Base-by-base conservation (phyloP, 2,113 vertebrate species). In the Thermophis baileyi region DNA sequence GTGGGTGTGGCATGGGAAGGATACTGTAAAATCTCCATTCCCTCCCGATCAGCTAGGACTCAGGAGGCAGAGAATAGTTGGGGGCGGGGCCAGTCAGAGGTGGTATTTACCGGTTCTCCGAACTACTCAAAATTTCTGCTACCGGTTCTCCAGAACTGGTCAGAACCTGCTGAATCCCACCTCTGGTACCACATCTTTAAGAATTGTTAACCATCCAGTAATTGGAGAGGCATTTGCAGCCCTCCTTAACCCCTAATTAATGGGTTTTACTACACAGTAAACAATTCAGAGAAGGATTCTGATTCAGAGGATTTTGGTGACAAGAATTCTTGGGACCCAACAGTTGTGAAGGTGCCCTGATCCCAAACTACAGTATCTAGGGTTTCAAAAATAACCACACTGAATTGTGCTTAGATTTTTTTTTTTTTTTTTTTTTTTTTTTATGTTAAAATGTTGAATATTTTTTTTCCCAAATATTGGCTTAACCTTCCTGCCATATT, bases 401-500 rank as follows among this genome's bases (percentile, higher is more conserved):
- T 63, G 47, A 51, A 40, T 46, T 18, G 86, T 88, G 47, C 14
- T 63, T 18, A 35, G 47, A 27, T 8, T 74, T 74, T 74, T 51
- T 74, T 74, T 74, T n/a, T n/a, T n/a, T n/a, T n/a, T n/a, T n/a
- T n/a, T n/a, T n/a, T n/a, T n/a, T n/a, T n/a, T n/a, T n/a, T n/a
- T n/a, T n/a, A n/a, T n/a, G n/a, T n/a, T n/a, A n/a, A n/a, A n/a
- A n/a, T n/a, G n/a, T n/a, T n/a, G n/a, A 90, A 63, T 51, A 90
- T 90, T 7, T 87, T 93, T 93, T 93, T 85, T 10, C 25, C 92
- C 47, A 93, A 93, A 90, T 90, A 90, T 93, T 93, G 81, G 81
- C 92, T 87, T 93, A 93, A 90, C 92, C 53, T 81, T 90, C 81
- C 54, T 93, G 54, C 92, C 46, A 60, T 87, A 40, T 49, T 50